These are phyloP conservation scores for Tapera naevia DNA, from an alignment of 2,797 vertebrate genomes.

Conservation along the genomic window DNA sequence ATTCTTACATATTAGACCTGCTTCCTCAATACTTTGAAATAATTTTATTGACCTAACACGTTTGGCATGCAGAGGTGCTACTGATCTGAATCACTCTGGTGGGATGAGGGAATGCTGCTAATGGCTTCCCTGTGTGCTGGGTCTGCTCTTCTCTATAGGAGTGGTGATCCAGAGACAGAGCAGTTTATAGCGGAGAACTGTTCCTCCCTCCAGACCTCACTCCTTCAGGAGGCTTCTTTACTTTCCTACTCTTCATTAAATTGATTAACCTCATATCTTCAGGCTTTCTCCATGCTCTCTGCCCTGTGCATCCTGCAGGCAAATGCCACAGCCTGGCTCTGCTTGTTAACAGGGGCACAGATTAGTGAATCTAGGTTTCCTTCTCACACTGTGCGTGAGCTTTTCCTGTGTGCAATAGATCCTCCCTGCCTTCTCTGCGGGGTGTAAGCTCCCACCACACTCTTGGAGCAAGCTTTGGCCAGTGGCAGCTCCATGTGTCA, in stretches of 20 bases:
- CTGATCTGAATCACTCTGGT: conserved; percentile 24
- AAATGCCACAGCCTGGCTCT: background rate
- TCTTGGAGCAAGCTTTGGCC: background rate
- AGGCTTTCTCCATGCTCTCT: background rate
- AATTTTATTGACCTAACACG: background rate
- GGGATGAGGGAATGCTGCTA: conserved; percentile 24
- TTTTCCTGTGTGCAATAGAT: background rate
- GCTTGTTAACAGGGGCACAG: background rate
- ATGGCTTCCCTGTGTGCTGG: background rate
- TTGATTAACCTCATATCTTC: background rate
- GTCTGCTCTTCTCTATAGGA: background rate
- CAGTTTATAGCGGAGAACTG: background rate
- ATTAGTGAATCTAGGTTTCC: background rate
- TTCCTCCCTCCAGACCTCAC: background rate
- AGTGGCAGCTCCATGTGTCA: background rate
- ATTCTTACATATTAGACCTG: background rate
- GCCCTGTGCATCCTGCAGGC: background rate
- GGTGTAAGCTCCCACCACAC: accelerated
- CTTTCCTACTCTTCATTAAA: background rate
- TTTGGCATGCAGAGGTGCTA: conserved; percentile 24
- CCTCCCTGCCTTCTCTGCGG: background rate
- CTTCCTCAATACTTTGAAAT: background rate
- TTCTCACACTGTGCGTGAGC: background rate
- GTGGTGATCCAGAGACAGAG: background rate
- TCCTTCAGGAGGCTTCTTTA: background rate